Evolutionary conservation across 1,140 invertebrate genomes (phyloP).

Genomic region (Belonocnema kinseyi): DNA sequence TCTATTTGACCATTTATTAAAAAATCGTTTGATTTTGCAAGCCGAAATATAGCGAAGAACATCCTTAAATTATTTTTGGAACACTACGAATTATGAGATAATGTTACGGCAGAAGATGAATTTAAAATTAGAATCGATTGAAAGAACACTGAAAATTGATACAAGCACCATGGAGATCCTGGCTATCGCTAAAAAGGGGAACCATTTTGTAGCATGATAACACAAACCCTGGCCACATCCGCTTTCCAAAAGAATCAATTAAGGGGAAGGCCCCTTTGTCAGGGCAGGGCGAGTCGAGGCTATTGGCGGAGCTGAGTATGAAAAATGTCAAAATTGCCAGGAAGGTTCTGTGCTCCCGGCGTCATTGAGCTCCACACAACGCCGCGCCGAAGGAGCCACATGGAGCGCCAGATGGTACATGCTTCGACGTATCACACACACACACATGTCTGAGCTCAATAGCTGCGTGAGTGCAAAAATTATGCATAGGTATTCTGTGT

Average conservation of each 20-base stretch:
- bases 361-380: slow-evolving; percentile 41
- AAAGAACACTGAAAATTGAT: no score
- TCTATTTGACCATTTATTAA: no score
- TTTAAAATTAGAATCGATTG: no score
- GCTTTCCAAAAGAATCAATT: slow-evolving; percentile 35
- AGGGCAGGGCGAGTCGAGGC: slow-evolving; percentile 43
- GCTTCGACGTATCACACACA: slow-evolving; percentile 50
- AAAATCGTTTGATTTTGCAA: no score
- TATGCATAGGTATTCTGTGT: slow-evolving; percentile 53
- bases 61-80: no score
- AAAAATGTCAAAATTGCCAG: slow-evolving; percentile 57
- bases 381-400: slow-evolving; percentile 55
- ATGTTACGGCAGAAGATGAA: no score
- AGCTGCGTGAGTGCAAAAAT: slow-evolving; percentile 46
- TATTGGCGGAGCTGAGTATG: slow-evolving; percentile 44
- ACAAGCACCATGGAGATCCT: no score
- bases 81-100: no score
- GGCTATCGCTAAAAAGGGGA: background rate
- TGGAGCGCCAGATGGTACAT: slow-evolving; percentile 67
- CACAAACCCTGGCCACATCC: slow-evolving; percentile 37
- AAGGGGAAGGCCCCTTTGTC: slow-evolving; percentile 46
- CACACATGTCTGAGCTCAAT: slow-evolving; percentile 11
- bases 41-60: no score
- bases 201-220: slow-evolving; percentile 1
- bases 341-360: slow-evolving; percentile 51